Evolutionary conservation across 2,888 invertebrate species (phyloP).

Genomic region (Melanostoma mellinum): DNA sequence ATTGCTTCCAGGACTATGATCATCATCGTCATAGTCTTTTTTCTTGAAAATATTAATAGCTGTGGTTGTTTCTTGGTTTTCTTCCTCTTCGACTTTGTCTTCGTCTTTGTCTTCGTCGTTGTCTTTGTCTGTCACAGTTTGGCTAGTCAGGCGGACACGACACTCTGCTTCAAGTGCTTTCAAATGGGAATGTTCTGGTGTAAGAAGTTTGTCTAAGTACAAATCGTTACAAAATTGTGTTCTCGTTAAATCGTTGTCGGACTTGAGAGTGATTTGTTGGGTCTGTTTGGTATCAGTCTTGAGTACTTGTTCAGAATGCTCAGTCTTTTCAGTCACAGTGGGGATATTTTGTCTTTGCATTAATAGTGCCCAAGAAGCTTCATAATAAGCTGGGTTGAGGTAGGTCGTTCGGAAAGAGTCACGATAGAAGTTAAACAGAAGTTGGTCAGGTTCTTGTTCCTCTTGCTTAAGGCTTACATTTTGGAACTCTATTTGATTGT

Average conservation of each 20-base stretch:
- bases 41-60: constrained; percentile 79
- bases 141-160: constrained; percentile 82
- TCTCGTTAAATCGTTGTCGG: constrained; percentile 22
- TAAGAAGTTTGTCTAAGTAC: constrained; percentile 83
- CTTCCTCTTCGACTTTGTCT: constrained; percentile 80
- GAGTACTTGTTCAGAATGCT: constrained; percentile 19
- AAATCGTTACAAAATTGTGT: constrained; percentile 76
- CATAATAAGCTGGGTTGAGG: constrained; percentile 23
- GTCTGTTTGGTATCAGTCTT: constrained; percentile 44
- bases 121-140: constrained; percentile 83
- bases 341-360: constrained; percentile 15
- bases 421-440: constrained; percentile 29
- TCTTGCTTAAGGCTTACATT: background rate
- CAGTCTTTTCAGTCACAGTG: constrained; percentile 38
- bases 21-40: constrained; percentile 84
- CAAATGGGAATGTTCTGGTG: constrained; percentile 80
- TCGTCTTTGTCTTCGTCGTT: constrained; percentile 80
- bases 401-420: constrained; percentile 48
- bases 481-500: constrained; percentile 3
- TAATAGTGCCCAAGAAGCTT: constrained; percentile 41
- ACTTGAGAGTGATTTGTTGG: constrained; percentile 21
- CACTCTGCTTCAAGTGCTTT: constrained; percentile 34
- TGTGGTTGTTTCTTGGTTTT: constrained; percentile 63
- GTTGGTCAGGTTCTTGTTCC: constrained; percentile 18
- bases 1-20: constrained; percentile 85